Conservation (phyloP, 2,888 invertebrate species). For the Imbricaverruca yamaguchii region DNA sequence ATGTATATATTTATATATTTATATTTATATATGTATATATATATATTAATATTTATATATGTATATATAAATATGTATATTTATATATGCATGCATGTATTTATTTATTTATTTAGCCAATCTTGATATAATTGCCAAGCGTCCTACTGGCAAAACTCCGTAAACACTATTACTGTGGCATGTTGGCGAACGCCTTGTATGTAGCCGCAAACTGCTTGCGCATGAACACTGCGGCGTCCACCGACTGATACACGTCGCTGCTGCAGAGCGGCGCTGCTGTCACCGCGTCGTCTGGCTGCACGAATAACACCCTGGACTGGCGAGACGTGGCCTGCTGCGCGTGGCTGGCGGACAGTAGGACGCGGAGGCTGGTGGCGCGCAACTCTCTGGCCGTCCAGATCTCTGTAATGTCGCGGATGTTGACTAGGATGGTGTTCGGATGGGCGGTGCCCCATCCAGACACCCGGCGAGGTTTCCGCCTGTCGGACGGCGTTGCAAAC, state of each 20-base stretch:
- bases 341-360: slow-evolving; percentile 59
- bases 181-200: not conserved
- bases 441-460: slow-evolving; percentile 53
- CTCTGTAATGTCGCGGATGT: slow-evolving; percentile 64
- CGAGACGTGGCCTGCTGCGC: slow-evolving; percentile 55
- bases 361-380: slow-evolving; percentile 61
- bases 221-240: slow-evolving; percentile 25
- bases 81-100: too few relatives aligned
- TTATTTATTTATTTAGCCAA: too few relatives aligned
- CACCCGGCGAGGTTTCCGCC: too few relatives aligned
- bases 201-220: slow-evolving; percentile 27
- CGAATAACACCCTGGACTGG: slow-evolving; percentile 68
- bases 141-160: too few relatives aligned
- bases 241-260: slow-evolving; percentile 4
- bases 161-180: too few relatives aligned
- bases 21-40: too few relatives aligned
- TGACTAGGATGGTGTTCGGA: slow-evolving; percentile 52
- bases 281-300: slow-evolving; percentile 59
- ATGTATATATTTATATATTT: too few relatives aligned
- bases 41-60: too few relatives aligned
- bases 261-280: slow-evolving; percentile 45
- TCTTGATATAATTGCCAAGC: too few relatives aligned
- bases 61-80: too few relatives aligned
- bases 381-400: slow-evolving; percentile 63
- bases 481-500: too few relatives aligned